Base-by-base conservation (phyloP, 92 coral and sea anemone genomes). In the Porites divaricata region DNA sequence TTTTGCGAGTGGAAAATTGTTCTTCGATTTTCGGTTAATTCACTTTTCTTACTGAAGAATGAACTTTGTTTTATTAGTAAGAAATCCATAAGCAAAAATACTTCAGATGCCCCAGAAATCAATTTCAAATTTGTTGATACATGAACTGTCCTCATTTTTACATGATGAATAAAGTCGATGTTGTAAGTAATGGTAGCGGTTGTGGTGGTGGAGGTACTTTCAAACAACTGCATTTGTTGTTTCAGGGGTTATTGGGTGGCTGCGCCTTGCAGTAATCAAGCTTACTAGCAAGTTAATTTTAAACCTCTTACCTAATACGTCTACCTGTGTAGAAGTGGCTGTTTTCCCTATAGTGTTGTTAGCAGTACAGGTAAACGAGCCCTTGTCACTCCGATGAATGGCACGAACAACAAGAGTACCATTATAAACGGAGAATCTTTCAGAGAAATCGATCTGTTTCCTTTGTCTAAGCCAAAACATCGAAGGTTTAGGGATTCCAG, bases 401-500 rank as follows among this genome's bases (percentile, higher is more conserved):
- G 62, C 59, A 52, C 70, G 76, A 23, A 92, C 83, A 50, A 90
- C 67, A 54, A 94, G 86, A 1, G 88, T 74, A 57, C 75, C 85
- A 45, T 84, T 91, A 52, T 66, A 20, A 17, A 92, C 65, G 20
- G 70, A 13, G 49, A 80, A 70, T 63, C 90, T 74, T 17, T 64
- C 83, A 8, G 92, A 79, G n/a, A 57, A 15, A 8, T 74, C 67
- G 28, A 94, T 80, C 72, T 85, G 88, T 67, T 85, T 85, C n/a
- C 85, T 85, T 73, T 82, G 84, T 19, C 50, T 58, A 4, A 68
- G 72, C 95, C 95, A 94, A 69, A 81, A 62, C 80, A 88, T 90
- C 50, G 84, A 19, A 50, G 98, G 95, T 53, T 75, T 74, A 81
- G 98, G 98, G 63, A 92, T 84, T 1, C 92, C 95, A 61, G 81